A percentile compares a stretch with the other conserved stretches of the same genome.
phyloP scores from a whole-genome alignment of 37 sponge, comb jelly and placozoan species.

The Petrosia ficiformis region DNA sequence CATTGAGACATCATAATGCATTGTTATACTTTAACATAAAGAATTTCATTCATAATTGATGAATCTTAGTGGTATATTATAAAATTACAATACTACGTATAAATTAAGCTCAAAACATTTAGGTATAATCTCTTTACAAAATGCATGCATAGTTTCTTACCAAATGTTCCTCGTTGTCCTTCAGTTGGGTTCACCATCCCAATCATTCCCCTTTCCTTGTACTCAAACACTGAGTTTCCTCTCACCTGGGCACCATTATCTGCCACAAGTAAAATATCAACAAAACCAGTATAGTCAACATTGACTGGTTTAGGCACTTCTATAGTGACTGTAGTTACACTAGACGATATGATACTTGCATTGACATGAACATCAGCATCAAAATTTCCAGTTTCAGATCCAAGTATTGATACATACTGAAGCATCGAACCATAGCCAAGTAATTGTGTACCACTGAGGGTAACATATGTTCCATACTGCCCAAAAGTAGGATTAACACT shows the following conservation, averaged over 20 bases:
- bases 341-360: background rate
- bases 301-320: background rate
- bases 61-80: too few relatives aligned
- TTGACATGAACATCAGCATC: constrained; percentile 9
- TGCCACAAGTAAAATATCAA: constrained; percentile 29
- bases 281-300: background rate
- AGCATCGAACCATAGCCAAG: constrained; percentile 54
- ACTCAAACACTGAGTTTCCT: constrained; percentile 39
- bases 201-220: constrained; percentile 33
- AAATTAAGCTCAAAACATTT: too few relatives aligned
- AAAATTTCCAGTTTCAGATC: constrained; percentile 2
- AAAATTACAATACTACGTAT: too few relatives aligned
- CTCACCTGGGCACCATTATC: constrained; percentile 51
- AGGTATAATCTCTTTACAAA: too few relatives aligned
- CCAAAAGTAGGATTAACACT: constrained; percentile 46
- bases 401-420: background rate
- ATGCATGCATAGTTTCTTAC: too few relatives aligned
- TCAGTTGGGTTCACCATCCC: constrained; percentile 10
- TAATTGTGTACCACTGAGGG: constrained; percentile 49
- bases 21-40: too few relatives aligned
- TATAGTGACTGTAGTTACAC: constrained; percentile 14
- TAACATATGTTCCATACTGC: constrained; percentile 58
- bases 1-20: too few relatives aligned
- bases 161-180: constrained; percentile 76
- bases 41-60: too few relatives aligned